Evolutionary conservation across 2,888 invertebrate species (phyloP), one percentile per base, ranked within the genome.

Genomic region (Luperina testacea): DNA sequence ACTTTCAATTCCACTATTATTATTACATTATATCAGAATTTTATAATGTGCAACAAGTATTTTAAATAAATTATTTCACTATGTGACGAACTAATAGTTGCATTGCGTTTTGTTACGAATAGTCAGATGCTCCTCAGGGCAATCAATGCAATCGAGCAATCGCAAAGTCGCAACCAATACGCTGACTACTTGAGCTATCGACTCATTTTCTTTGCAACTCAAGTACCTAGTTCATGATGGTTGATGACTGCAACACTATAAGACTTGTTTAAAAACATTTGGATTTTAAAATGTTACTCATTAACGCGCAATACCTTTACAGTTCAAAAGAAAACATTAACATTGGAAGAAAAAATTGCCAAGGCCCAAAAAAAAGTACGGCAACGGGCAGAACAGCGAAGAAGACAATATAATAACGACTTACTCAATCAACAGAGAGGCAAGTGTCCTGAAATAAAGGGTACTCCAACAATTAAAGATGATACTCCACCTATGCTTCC

Each of bases 311-410:
- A 78, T 77, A 63, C 75, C 59, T 72, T 94, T 94, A 73, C 92
- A 96, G 95, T 91, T 72, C 74, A 76, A 45, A 91, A 89, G 77
- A 92, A 90, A 83, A 24, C 71, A 13, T 74, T 93, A 69, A 90
- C 93, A 2, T 87, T 96, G 78, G 92, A 95, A 78, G 88, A 95
- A 88, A 96, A 94, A 91, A 94, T 96, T 67, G 81, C 85, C n/a
- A 91, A 75, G 69, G 95, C 94, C 17, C 95, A 94, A 91, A 90
- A 93, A 82, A 95, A 92, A 84, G 87, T 96, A 48, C 90, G 90
- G 75, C 89, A 93, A 88, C 92, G 92, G 87, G 94, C 94, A 64
- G 90, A 92, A 86, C 87, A 91, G 75, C 90, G 92, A 27, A 89
- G 88, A 72, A 82, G 87, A 80, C 89, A 84, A 65, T 91, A 87